These are phyloP conservation scores for Ctenicera cuprea DNA, from an alignment of 2,888 invertebrate genomes.

Conservation along the genomic window DNA sequence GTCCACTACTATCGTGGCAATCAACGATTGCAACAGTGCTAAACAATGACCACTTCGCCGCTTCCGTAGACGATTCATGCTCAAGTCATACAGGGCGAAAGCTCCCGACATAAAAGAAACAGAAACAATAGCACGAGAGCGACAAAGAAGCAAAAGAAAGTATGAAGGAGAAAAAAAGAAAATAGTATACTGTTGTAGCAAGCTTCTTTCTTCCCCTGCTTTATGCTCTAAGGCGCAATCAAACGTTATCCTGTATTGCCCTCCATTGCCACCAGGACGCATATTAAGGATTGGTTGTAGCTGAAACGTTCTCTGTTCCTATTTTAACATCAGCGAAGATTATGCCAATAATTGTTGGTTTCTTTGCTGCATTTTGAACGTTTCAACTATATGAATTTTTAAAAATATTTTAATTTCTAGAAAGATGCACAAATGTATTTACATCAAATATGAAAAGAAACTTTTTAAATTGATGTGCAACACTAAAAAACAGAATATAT, in stretches of 20 bases:
- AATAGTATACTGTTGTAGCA: neutral
- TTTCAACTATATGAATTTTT: no score
- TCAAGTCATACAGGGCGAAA: constrained; percentile 16
- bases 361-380: no score
- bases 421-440: no score
- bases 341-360: no score
- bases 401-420: no score
- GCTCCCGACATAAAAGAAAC: constrained; percentile 8
- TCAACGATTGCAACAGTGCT: constrained; percentile 40
- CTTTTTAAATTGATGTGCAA: no score
- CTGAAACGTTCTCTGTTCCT: neutral
- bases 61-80: constrained; percentile 36
- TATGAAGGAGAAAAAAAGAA: neutral
- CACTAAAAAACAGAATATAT: no score
- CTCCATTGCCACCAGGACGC: constrained; percentile 28
- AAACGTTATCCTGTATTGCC: constrained; percentile 38
- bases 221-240: constrained; percentile 29
- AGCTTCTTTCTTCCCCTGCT: neutral
- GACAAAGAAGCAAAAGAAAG: constrained; percentile 1
- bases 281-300: constrained; percentile 34
- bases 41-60: constrained; percentile 46
- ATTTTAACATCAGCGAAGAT: neutral
- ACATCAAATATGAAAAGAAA: no score
- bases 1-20: constrained; percentile 35
- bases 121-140: neutral